Evolutionary conservation across 2,888 invertebrate genomes (phyloP).

Genomic region (Dynastes tityus): DNA sequence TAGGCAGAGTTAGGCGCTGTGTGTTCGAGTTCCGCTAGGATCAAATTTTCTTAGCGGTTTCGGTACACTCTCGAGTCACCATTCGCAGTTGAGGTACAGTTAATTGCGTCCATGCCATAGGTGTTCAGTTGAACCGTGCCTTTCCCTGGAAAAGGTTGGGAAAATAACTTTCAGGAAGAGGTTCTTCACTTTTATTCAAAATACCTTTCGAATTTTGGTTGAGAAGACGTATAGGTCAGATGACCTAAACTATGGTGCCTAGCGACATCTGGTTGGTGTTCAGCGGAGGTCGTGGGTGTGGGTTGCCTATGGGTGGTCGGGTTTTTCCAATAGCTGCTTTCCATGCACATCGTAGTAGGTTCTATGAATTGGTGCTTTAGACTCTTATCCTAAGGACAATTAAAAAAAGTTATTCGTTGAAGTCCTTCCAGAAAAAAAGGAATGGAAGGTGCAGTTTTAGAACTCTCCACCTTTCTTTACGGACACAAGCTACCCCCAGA

Average conservation of each 20-base stretch:
- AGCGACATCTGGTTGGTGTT: constrained; percentile 69
- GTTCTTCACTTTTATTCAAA: no score
- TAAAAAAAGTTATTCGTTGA: no score
- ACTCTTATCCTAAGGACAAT: constrained; percentile 63
- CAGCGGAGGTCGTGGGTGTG: constrained; percentile 69
- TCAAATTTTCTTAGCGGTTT: no score
- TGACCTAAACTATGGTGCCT: constrained; percentile 70
- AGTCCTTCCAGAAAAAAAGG: no score
- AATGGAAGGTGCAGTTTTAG: no score
- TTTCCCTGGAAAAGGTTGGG: constrained; percentile 63
- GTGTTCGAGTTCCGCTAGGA: no score
- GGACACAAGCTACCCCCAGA: no score
- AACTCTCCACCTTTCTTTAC: no score
- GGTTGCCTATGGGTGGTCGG: constrained; percentile 69
- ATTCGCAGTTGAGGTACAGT: no score
- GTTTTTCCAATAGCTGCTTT: constrained; percentile 70
- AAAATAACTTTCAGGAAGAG: no score
- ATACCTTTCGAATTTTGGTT: constrained; percentile 70
- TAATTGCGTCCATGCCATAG: constrained; percentile 74
- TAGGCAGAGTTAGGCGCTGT: no score
- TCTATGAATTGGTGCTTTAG: constrained; percentile 69
- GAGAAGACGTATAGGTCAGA: constrained; percentile 67
- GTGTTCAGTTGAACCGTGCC: constrained; percentile 77
- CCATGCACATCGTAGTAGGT: constrained; percentile 70
- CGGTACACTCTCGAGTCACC: no score